Conservation (phyloP, 1,140 invertebrate species). For the Hyphantria cunea region DNA sequence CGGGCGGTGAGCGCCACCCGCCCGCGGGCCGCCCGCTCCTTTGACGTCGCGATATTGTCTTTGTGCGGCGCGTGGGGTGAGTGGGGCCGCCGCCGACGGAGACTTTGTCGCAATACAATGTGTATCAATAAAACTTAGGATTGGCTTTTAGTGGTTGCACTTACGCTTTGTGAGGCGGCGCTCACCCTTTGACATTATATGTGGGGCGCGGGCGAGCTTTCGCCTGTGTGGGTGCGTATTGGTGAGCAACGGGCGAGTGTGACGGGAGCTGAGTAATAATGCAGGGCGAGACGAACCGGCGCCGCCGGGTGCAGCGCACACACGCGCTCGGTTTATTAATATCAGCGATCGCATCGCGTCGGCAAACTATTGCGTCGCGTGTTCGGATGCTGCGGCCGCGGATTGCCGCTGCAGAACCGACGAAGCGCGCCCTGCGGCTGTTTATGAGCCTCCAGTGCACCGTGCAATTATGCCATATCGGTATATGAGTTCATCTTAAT, state of each 20-base stretch:
- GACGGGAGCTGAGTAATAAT: slow-evolving; percentile 28
- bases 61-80: slow-evolving; percentile 76
- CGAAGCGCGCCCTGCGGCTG: slow-evolving; percentile 22
- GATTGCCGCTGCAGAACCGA: slow-evolving; percentile 18
- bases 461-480: not conserved
- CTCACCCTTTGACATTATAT: slow-evolving; percentile 79
- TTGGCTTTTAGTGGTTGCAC: slow-evolving; percentile 82
- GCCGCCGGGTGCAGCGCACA: slow-evolving; percentile 28
- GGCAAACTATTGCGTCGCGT: slow-evolving; percentile 30
- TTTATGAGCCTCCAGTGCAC: slow-evolving; percentile 35
- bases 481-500: slow-evolving; percentile 2
- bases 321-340: slow-evolving; percentile 46
- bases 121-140: slow-evolving; percentile 82
- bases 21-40: slow-evolving; percentile 65
- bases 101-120: slow-evolving; percentile 82
- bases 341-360: slow-evolving; percentile 40
- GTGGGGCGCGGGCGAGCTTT: slow-evolving; percentile 50
- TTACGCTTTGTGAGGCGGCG: slow-evolving; percentile 79
- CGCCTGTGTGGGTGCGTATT: slow-evolving; percentile 38
- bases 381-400: slow-evolving; percentile 21
- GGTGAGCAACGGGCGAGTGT: slow-evolving; percentile 25
- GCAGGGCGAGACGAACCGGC: slow-evolving; percentile 27
- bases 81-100: slow-evolving; percentile 67
- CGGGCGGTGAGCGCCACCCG: slow-evolving; percentile 50
- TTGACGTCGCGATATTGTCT: slow-evolving; percentile 82